Percentiles rank a stretch among this genome's conserved stretches.
Conservation (phyloP, 2,113 vertebrate species). For the Pseudopodoces humilis region DNA sequence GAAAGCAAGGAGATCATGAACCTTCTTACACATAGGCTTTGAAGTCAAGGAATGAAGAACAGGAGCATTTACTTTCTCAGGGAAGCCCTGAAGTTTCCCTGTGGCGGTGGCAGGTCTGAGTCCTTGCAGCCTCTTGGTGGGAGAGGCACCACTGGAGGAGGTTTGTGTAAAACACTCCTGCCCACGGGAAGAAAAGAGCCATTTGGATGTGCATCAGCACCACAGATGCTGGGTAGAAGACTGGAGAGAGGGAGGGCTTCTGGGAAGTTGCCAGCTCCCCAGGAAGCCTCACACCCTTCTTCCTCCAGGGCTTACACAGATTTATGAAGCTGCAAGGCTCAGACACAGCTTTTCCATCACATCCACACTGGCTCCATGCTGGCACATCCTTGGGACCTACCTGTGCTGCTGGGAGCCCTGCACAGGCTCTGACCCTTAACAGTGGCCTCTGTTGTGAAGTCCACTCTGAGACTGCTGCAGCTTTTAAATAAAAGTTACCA, state of each 20-base stretch:
- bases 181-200: background rate
- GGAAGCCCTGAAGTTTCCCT: background rate
- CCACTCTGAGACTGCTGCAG: background rate
- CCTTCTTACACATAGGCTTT: background rate
- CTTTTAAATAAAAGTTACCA: background rate
- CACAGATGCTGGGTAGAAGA: background rate
- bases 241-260: background rate
- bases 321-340: background rate
- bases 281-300: background rate
- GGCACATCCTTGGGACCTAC: background rate
- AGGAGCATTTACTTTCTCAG: background rate
- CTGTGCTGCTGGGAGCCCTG: background rate
- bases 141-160: background rate
- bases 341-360: background rate
- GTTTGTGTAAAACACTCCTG: background rate
- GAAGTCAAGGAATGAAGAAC: background rate
- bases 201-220: background rate
- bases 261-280: background rate
- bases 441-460: background rate
- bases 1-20: background rate
- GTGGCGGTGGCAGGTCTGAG: background rate
- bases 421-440: rapidly evolving
- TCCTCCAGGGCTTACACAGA: background rate
- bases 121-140: background rate
- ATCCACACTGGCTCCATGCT: background rate